Evolutionary conservation across 2,888 invertebrate species (phyloP).

Genomic region (Agelastica alni): DNA sequence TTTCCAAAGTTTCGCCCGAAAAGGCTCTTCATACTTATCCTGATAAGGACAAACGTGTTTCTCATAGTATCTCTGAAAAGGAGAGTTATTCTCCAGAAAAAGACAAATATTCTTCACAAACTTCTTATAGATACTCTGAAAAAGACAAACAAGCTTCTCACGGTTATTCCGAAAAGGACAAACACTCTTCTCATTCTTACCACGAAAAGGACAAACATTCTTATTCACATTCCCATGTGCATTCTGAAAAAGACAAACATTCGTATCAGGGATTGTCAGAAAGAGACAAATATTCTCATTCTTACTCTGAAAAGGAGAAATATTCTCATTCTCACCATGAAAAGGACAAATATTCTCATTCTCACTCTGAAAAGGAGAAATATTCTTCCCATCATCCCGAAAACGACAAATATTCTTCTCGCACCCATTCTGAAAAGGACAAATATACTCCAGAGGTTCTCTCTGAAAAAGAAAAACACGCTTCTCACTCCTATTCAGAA

Average conservation of each 20-base stretch:
- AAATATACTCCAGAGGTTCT: background rate
- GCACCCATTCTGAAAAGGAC: background rate
- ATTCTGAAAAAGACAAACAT: background rate
- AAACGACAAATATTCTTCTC: background rate
- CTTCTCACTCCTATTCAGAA: background rate
- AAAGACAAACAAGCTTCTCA: background rate
- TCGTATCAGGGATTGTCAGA: background rate
- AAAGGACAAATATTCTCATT: background rate
- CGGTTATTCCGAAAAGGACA: background rate
- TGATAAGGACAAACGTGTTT: background rate
- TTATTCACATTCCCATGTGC: background rate
- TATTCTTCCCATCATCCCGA: background rate
- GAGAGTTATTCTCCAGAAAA: background rate
- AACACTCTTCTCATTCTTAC: background rate
- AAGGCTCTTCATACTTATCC: background rate
- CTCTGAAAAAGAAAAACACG: background rate
- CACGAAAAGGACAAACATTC: background rate
- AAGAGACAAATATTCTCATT: background rate
- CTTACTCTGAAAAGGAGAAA: background rate
- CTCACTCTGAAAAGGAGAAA: background rate
- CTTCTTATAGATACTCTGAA: background rate
- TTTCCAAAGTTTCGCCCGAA: too few species aligned
- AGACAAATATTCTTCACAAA: background rate
- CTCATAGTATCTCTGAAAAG: background rate
- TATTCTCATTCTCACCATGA: background rate